Percentiles rank a stretch among this genome's conserved stretches.
phyloP scores from a whole-genome alignment of 2,888 invertebrate species.

The Nomada flava region DNA sequence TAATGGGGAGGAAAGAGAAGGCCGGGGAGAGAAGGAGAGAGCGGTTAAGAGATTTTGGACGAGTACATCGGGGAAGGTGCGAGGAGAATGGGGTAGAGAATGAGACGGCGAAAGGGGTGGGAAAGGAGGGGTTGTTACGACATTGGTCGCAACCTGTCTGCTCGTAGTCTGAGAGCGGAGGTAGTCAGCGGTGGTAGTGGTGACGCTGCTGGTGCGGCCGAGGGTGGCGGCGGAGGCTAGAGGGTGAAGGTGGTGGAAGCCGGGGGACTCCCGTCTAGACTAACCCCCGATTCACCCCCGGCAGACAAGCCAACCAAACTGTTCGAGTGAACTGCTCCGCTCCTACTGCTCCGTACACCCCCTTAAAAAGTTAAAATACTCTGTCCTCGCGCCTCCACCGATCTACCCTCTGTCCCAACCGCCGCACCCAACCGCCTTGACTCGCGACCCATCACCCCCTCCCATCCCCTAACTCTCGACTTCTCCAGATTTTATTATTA shows the following conservation, averaged over 20 bases:
- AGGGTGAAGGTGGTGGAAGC: constrained; percentile 68
- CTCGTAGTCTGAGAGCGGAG: constrained; percentile 76
- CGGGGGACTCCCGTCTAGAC: constrained; percentile 82
- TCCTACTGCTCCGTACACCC: constrained; percentile 69
- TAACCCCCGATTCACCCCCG: constrained; percentile 79
- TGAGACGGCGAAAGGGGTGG: constrained; percentile 26
- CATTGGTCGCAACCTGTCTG: constrained; percentile 82
- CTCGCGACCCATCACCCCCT: constrained; percentile 50
- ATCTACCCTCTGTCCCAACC: constrained; percentile 62
- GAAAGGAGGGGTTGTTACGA: constrained; percentile 73
- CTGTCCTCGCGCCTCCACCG: constrained; percentile 75
- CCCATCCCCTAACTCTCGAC: constrained; percentile 50
- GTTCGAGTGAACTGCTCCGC: constrained; percentile 81
- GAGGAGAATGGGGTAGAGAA: constrained; percentile 42
- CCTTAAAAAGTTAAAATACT: constrained; percentile 82
- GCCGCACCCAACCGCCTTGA: constrained; percentile 55
- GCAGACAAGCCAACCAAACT: constrained; percentile 82
- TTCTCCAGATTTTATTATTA: constrained; percentile 81
- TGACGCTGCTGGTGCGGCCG: constrained; percentile 59
- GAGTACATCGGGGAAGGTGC: constrained; percentile 74
- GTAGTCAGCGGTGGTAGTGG: constrained; percentile 60
- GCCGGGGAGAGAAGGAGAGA: constrained; percentile 3
- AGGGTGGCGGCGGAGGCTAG: constrained; percentile 56
- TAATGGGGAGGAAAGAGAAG: constrained; percentile 21
- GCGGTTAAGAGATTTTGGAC: constrained; percentile 80